Percentiles rank a stretch among this genome's conserved stretches.
These are phyloP conservation scores for Clarias laeviceps DNA, from an alignment of 2,797 vertebrate species.

Conservation along the genomic window DNA sequence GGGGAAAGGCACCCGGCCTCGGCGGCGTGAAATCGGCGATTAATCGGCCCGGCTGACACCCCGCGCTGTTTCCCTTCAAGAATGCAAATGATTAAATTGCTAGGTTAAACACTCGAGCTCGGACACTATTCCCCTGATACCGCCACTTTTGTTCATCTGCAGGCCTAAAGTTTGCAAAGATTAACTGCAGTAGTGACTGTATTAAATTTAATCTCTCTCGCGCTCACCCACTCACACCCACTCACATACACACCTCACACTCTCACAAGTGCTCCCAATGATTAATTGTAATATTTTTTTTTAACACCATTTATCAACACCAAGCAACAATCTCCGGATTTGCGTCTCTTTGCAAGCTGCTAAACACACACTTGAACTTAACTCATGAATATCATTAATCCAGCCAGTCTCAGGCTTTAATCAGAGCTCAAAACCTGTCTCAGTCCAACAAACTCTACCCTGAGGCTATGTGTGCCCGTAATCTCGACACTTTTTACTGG, in stretches of 20 bases:
- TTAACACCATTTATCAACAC: slow-evolving; percentile 37
- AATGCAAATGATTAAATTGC: slow-evolving; percentile 61
- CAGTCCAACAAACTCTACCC: slow-evolving; percentile 68
- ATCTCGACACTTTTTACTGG: slow-evolving; percentile 68
- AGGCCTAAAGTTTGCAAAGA: slow-evolving; percentile 30
- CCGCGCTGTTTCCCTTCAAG: slow-evolving; percentile 68
- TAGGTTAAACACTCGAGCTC: slow-evolving; percentile 56
- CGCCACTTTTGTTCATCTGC: slow-evolving; percentile 50
- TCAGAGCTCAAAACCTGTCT: slow-evolving; percentile 72
- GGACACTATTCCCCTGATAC: slow-evolving; percentile 52
- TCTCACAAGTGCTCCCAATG: slow-evolving; percentile 23
- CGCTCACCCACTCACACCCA: neutral
- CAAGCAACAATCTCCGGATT: slow-evolving; percentile 39
- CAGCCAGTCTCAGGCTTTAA: slow-evolving; percentile 64
- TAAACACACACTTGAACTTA: slow-evolving; percentile 39
- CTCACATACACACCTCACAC: neutral
- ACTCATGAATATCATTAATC: slow-evolving; percentile 58
- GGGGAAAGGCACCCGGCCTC: slow-evolving; percentile 56
- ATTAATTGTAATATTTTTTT: slow-evolving; percentile 26
- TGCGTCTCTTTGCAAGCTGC: slow-evolving; percentile 17
- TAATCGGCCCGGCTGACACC: slow-evolving; percentile 62
- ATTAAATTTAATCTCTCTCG: slow-evolving; percentile 6
- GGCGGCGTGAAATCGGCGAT: slow-evolving; percentile 73
- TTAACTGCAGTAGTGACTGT: slow-evolving; percentile 40
- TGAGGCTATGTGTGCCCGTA: slow-evolving; percentile 69